Percentiles rank a stretch among this genome's conserved stretches.
Evolutionary conservation across 2,797 vertebrate genomes (phyloP).

Genomic region (Percopsis omiscomaycus): DNA sequence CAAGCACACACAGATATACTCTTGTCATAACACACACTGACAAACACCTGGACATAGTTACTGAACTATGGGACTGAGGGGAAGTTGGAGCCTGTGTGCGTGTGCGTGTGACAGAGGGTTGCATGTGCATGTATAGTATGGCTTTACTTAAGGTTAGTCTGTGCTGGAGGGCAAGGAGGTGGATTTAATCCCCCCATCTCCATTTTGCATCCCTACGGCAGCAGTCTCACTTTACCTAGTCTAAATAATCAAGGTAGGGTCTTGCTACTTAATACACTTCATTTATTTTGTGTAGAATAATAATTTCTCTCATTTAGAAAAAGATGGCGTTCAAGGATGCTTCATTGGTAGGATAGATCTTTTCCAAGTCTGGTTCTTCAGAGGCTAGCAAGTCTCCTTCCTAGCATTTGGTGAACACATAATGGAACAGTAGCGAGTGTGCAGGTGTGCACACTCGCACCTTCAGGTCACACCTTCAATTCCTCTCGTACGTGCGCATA

Average conservation of each 20-base stretch:
- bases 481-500: too few species aligned
- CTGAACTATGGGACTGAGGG: conserved; percentile 45
- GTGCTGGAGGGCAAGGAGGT: conserved; percentile 53
- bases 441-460: too few species aligned
- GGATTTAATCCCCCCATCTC: conserved; percentile 24
- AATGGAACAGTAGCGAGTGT: too few species aligned
- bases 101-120: conserved; percentile 27
- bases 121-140: conserved; percentile 25
- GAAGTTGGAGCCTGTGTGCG: conserved; percentile 29
- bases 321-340: background rate
- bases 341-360: too few species aligned
- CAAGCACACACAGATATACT: conserved; percentile 58
- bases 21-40: conserved; percentile 70
- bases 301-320: background rate
- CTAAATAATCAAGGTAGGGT: conserved; percentile 28
- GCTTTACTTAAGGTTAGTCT: conserved; percentile 35
- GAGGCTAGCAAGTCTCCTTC: too few species aligned
- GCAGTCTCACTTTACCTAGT: conserved; percentile 29
- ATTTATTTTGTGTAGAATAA: background rate
- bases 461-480: too few species aligned
- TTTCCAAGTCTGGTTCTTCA: too few species aligned
- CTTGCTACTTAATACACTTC: conserved; percentile 22
- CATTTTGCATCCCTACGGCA: conserved; percentile 38
- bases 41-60: conserved; percentile 76
- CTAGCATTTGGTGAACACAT: too few species aligned